Conservation (phyloP, 2,113 vertebrate species). For the Corvus moneduloides region DNA sequence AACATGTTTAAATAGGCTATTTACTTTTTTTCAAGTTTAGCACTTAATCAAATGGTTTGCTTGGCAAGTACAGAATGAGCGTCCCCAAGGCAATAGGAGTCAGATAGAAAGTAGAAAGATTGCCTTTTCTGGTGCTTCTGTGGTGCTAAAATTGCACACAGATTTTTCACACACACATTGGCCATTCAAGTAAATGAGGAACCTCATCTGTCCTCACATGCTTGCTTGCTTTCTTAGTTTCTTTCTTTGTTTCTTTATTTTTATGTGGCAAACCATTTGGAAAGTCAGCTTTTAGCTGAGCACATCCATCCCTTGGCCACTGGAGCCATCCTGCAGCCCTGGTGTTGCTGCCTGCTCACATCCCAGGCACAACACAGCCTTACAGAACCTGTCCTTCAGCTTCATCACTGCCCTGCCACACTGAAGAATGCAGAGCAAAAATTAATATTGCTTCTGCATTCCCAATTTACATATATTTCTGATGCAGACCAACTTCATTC, state of each 20-base stretch:
- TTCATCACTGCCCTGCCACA: neutral
- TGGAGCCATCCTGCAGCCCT: neutral
- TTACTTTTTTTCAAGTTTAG: constrained; percentile 18
- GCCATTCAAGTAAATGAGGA: neutral
- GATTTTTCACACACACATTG: neutral
- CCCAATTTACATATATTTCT: neutral
- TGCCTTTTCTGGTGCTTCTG: neutral
- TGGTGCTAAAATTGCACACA: neutral
- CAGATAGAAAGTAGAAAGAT: neutral
- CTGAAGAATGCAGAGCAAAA: neutral
- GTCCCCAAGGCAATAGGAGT: neutral
- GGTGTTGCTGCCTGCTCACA: neutral
- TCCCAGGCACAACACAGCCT: rapidly evolving
- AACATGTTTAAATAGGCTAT: constrained; percentile 33
- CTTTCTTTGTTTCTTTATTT: rapidly evolving
- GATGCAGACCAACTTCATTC: neutral
- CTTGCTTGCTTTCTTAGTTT: neutral
- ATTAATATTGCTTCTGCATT: neutral
- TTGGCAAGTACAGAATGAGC: neutral
- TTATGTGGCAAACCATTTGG: neutral
- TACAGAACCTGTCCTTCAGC: neutral
- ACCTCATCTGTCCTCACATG: neutral
- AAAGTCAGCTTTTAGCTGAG: neutral
- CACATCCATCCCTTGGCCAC: neutral
- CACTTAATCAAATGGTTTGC: constrained; percentile 4